Percentiles rank a stretch among this genome's conserved stretches.
phyloP scores from a whole-genome alignment of 2,797 vertebrate species.

The Moxostoma hubbsi region DNA sequence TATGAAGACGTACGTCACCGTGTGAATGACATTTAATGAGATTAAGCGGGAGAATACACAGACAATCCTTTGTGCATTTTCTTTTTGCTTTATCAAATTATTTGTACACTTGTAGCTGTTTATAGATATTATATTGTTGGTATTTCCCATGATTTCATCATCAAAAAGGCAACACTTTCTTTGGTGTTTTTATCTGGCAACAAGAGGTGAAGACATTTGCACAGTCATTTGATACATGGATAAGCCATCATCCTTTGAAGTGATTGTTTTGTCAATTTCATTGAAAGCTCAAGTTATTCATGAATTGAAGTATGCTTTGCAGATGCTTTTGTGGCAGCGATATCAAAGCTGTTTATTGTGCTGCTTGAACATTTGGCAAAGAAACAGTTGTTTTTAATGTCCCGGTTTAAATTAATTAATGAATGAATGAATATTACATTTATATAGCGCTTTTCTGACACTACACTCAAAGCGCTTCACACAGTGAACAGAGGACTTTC shows the following conservation, averaged over 20 bases:
- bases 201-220: not conserved
- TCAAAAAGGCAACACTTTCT: constrained; percentile 25
- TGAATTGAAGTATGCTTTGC: constrained; percentile 6
- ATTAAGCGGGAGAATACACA: not conserved
- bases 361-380: not conserved
- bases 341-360: constrained; percentile 8
- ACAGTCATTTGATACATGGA: constrained; percentile 25
- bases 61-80: not conserved
- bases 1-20: constrained; percentile 31
- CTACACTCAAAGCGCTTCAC: no score
- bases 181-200: constrained; percentile 26
- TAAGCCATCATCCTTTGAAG: constrained; percentile 57
- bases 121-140: constrained; percentile 26
- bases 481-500: no score
- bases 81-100: constrained; percentile 6
- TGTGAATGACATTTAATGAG: constrained; percentile 9
- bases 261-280: constrained; percentile 44
- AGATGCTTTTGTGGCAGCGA: constrained; percentile 20
- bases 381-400: not conserved
- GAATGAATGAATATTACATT: no score
- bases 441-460: no score
- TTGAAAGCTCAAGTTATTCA: constrained; percentile 25
- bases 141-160: constrained; percentile 45
- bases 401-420: not conserved
- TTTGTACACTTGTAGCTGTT: constrained; percentile 17